Evolutionary conservation across 2,888 invertebrate genomes (phyloP).

Genomic region (Zootermopsis nevadensis): DNA sequence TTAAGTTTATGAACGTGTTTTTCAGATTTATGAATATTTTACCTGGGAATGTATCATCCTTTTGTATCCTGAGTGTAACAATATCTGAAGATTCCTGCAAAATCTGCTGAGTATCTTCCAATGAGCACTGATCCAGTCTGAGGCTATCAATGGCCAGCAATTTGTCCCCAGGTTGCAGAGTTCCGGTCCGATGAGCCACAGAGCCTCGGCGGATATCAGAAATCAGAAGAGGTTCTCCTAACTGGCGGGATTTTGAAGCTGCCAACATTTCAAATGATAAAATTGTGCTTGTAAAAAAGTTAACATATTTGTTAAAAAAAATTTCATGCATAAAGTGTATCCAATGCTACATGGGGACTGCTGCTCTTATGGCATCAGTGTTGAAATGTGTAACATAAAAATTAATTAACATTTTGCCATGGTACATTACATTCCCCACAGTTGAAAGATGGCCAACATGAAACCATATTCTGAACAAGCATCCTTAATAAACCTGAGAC

Average conservation of each 20-base stretch:
- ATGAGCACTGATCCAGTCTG: conserved; percentile 76
- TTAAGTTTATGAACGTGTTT: background rate
- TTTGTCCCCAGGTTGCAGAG: conserved; percentile 86
- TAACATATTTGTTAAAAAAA: too few species aligned
- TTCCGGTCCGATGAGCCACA: conserved; percentile 89
- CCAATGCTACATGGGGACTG: too few species aligned
- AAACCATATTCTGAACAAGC: too few species aligned
- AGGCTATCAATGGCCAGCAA: conserved; percentile 89
- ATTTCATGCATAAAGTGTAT: too few species aligned
- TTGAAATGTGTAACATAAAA: too few species aligned
- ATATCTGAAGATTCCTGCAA: conserved; percentile 68
- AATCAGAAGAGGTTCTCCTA: conserved; percentile 67
- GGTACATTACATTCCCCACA: too few species aligned
- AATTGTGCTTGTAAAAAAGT: too few species aligned
- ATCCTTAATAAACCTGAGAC: too few species aligned
- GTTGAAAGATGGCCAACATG: too few species aligned
- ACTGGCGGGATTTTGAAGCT: conserved; percentile 63
- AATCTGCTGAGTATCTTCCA: conserved; percentile 68
- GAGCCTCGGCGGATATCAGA: conserved; percentile 92
- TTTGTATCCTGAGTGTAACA: conserved; percentile 65
- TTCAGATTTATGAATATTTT: background rate
- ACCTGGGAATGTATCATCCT: conserved; percentile 60
- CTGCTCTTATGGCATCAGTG: too few species aligned
- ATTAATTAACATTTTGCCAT: too few species aligned
- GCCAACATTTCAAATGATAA: conserved; percentile 46